These are phyloP conservation scores for Branchellion lobata DNA, from an alignment of 2,888 invertebrate species.

Conservation along the genomic window DNA sequence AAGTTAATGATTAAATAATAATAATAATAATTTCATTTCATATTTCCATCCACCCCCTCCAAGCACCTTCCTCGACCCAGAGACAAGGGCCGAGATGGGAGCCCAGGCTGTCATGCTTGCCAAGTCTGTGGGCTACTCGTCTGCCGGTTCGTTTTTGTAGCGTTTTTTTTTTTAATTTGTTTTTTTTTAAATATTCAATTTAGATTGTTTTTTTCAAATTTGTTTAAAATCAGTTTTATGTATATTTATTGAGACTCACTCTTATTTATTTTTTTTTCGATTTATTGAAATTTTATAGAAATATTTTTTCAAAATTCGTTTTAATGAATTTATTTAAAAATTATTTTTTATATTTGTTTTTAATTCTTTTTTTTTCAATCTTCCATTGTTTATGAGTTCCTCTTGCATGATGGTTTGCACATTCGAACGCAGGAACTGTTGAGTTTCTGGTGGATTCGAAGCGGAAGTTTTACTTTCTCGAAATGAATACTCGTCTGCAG, in stretches of 20 bases:
- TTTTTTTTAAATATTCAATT: neutral
- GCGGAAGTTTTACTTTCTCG: slow-evolving; percentile 71
- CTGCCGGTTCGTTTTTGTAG: slow-evolving; percentile 63
- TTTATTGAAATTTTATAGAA: no score
- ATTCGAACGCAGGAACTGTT: slow-evolving; percentile 71
- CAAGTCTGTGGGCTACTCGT: slow-evolving; percentile 68
- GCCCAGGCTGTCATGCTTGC: slow-evolving; percentile 68
- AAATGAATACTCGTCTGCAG: slow-evolving; percentile 73
- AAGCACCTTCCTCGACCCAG: slow-evolving; percentile 67
- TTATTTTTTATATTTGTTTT: neutral
- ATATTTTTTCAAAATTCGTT: neutral
- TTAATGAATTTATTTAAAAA: neutral
- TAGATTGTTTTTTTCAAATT: no score
- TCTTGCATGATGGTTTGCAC: slow-evolving; percentile 61
- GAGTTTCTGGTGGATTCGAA: slow-evolving; percentile 70
- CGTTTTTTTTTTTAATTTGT: neutral
- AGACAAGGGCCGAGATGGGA: slow-evolving; percentile 68
- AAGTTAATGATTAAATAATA: no score
- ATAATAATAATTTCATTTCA: no score
- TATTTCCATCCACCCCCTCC: no score
- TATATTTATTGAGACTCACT: neutral
- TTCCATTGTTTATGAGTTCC: neutral
- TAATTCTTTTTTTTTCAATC: neutral
- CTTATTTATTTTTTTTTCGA: neutral
- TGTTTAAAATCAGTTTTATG: neutral